Evolutionary conservation across 1,140 invertebrate genomes (phyloP).

Genomic region (Dreissena polymorpha): DNA sequence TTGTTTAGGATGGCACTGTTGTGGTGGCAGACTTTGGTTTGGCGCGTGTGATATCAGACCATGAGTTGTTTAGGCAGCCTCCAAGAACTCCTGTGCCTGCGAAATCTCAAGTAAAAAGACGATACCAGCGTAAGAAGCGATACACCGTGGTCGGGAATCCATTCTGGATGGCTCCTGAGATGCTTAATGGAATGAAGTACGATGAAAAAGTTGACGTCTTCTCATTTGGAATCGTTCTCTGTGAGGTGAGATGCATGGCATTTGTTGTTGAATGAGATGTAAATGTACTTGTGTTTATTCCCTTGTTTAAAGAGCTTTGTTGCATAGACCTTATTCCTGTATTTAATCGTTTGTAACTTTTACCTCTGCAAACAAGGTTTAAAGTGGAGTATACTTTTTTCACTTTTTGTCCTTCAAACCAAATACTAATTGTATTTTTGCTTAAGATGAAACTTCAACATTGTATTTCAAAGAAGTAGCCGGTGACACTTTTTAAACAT

Average conservation of each 20-base stretch:
- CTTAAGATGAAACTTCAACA: no score
- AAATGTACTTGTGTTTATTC: no score
- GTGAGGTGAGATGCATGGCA: slow-evolving; percentile 69
- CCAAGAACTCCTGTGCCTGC: slow-evolving; percentile 23
- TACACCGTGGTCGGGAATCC: slow-evolving; percentile 79
- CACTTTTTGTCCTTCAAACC: no score
- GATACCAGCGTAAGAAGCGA: slow-evolving; percentile 70
- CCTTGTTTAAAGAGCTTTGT: no score
- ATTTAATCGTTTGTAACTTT: no score
- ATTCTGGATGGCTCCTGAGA: slow-evolving; percentile 80
- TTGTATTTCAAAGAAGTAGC: no score
- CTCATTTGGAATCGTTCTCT: slow-evolving; percentile 77
- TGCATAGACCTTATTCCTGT: no score
- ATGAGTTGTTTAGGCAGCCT: slow-evolving; percentile 56
- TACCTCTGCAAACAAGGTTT: no score
- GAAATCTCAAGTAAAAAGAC: slow-evolving; percentile 41
- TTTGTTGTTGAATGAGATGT: no score
- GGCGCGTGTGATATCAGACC: slow-evolving; percentile 72
- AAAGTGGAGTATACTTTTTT: no score
- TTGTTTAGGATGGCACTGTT: slow-evolving; percentile 72
- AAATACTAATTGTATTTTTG: no score
- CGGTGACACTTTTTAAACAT: no score
- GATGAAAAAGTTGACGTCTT: slow-evolving; percentile 79
- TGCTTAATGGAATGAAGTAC: slow-evolving; percentile 76
- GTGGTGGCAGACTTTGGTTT: slow-evolving; percentile 79